Base-by-base conservation (phyloP, 2,113 vertebrate species). In the Tyto alba region DNA sequence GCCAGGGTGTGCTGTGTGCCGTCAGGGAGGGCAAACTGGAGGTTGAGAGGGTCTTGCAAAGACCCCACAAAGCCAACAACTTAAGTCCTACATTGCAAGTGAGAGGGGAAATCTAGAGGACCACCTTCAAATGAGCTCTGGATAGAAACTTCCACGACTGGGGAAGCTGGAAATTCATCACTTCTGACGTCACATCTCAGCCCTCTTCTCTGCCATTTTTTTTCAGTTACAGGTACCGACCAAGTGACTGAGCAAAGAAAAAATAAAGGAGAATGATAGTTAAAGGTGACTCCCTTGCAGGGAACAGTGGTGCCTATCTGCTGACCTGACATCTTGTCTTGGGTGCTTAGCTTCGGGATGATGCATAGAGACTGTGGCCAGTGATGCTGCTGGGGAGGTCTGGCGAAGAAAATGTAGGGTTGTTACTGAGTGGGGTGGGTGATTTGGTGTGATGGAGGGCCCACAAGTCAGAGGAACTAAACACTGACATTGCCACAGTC, bases 1-100 rank as follows among this genome's bases (percentile, higher is more conserved):
- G 20, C 17, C 0, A 2, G 9, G 3, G 3, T 62, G 30, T 60
- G 43, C 38, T 79, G 16, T 0, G 1, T 52, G 17, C 25, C 29
- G 32, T 34, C 21, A 26, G 30, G 25, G 20, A 52, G 36, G 22
- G n/a, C 32, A 80, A 76, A 40, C 12, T 38, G 17, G 23, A 60
- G 23, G 23, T 6, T 92, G 25, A 50, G 9, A 32, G 10, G 2
- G 13, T 45, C 80, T 94, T 72, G 11, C 16, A 56, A n/a, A 75
- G 40, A 23, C 19, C 3, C 9, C 11, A 27, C n/a, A 71, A 85
- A 72, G 26, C 38, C 47, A 67, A 14, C 52, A 72, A 25, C 48
- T 93, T 13, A 34, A 48, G 17, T 38, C 23, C 21, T 60, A 13
- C 29, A 3, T 29, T 85, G 10, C 9, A 29, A 38, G 12, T 8